These are phyloP conservation scores for Alaudala cheleensis DNA, from an alignment of 2,113 vertebrate genomes.

Conservation along the genomic window DNA sequence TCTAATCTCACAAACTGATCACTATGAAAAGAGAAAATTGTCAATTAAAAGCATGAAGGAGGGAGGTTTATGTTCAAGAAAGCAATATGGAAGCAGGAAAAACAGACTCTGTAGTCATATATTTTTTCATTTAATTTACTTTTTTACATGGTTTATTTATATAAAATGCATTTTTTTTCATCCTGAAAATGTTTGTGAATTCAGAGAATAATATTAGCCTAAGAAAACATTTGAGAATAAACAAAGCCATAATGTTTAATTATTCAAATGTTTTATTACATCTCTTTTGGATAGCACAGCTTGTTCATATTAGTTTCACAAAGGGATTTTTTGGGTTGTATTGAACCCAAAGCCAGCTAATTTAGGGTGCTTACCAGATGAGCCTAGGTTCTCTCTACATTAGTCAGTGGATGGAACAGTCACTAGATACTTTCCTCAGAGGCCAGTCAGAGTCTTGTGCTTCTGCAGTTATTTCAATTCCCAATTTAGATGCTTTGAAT, in stretches of 20 bases:
- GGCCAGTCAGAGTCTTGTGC: background rate
- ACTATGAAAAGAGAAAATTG: background rate
- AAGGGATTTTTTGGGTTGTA: background rate
- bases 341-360: background rate
- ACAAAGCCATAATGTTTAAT: background rate
- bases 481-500: background rate
- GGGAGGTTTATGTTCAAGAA: background rate
- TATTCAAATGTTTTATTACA: background rate
- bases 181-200: background rate
- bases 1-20: background rate
- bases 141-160: background rate
- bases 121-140: background rate
- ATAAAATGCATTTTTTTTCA: background rate
- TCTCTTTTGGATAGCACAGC: background rate
- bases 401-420: background rate
- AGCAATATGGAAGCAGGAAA: background rate
- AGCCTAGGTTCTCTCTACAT: background rate
- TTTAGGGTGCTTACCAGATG: background rate
- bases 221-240: background rate
- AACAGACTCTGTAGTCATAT: background rate
- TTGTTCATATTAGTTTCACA: background rate
- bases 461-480: background rate
- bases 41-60: background rate
- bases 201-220: background rate
- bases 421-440: background rate